Evolutionary conservation across 2,113 vertebrate genomes (phyloP).

Genomic region (Steatornis caripensis): DNA sequence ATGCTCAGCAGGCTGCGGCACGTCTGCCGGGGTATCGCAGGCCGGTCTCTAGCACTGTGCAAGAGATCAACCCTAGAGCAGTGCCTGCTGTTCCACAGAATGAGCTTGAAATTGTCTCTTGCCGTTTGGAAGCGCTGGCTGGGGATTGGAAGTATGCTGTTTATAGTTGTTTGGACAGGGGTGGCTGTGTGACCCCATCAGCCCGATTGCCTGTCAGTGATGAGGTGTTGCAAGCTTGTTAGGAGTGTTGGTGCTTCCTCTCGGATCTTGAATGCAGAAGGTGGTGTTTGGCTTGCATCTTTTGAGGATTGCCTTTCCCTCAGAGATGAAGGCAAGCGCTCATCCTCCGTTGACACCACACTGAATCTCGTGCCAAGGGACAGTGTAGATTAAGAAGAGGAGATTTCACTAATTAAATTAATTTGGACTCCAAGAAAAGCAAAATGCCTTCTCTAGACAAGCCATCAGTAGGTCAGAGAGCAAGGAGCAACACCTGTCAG

Average conservation of each 20-base stretch:
- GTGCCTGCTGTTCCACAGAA: rapidly evolving
- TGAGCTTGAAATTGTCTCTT: not conserved
- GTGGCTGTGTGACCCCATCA: not conserved
- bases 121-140: not conserved
- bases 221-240: not conserved
- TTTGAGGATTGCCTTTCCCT: not conserved
- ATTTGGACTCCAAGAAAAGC: not conserved
- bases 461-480: not conserved
- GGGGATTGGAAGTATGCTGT: not conserved
- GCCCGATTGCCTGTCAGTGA: rapidly evolving
- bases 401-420: not conserved
- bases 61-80: not conserved
- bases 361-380: not conserved
- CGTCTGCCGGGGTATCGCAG: not conserved
- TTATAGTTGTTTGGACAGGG: not conserved
- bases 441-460: not conserved
- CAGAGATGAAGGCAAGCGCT: not conserved
- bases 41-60: rapidly evolving
- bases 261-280: not conserved
- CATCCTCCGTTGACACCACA: not conserved
- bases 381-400: not conserved
- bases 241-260: not conserved
- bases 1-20: not conserved
- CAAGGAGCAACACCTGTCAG: not conserved
- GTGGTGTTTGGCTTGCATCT: not conserved